Conservation (phyloP, 2,888 invertebrate species). For the Anaspis maculata region DNA sequence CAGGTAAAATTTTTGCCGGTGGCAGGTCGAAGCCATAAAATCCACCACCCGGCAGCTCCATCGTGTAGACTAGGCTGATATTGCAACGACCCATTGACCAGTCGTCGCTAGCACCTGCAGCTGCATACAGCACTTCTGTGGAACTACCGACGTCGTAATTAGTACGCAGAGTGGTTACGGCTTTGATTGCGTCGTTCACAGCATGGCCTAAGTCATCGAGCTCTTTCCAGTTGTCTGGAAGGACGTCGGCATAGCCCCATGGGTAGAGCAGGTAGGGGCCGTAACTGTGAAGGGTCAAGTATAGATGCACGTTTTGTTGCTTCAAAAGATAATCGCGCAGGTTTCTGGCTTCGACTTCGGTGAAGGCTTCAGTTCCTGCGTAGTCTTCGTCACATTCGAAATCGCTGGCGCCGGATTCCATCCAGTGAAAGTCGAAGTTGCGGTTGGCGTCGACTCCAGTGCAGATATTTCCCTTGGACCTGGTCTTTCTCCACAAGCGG, state of each 20-base stretch:
- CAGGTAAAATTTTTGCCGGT: conserved; percentile 46
- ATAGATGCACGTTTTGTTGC: conserved; percentile 51
- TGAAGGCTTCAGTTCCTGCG: conserved; percentile 42
- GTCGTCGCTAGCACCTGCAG: conserved; percentile 57
- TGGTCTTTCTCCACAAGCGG: conserved; percentile 27
- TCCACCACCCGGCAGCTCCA: conserved; percentile 52
- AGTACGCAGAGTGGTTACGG: conserved; percentile 25
- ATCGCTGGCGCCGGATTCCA: conserved; percentile 36
- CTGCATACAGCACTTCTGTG: conserved; percentile 43
- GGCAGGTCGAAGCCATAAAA: conserved; percentile 49
- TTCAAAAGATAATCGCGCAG: conserved; percentile 46
- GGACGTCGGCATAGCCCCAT: conserved; percentile 54
- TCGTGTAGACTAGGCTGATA: conserved; percentile 52
- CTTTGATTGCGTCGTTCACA: conserved; percentile 43
- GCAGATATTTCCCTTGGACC: conserved; percentile 40
- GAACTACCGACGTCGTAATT: conserved; percentile 41
- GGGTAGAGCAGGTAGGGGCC: conserved; percentile 63
- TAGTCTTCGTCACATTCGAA: conserved; percentile 42
- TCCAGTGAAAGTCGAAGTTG: conserved; percentile 66
- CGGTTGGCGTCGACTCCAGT: conserved; percentile 67
- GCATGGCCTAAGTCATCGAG: conserved; percentile 43
- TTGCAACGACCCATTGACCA: conserved; percentile 51
- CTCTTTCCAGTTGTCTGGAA: conserved; percentile 42
- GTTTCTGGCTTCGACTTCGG: conserved; percentile 52
- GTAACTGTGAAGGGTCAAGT: conserved; percentile 66